Evolutionary conservation across 53 echinoderm and acorn worm genomes (phyloP), one percentile per base, ranked within the genome.

Genomic region (Pentamera pediparva): DNA sequence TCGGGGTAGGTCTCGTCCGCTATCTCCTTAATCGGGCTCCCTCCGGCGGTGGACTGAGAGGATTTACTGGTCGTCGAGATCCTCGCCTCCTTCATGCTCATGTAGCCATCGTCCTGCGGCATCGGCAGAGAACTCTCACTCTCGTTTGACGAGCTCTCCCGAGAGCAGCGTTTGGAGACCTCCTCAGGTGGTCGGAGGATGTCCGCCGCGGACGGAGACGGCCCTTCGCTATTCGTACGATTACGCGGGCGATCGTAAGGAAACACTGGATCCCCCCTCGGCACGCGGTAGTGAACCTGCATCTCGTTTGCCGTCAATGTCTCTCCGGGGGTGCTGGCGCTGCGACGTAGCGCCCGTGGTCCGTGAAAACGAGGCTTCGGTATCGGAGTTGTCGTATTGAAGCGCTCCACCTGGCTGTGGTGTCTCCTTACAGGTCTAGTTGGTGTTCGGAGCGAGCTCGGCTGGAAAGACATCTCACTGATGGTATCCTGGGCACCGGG

Each of bases 11-110:
- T 38, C 26, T 65, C 72, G 24, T 76, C 71, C 51, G 65, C 27
- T 59, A 45, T 70, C 38, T 70, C 61, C 33, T 43, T 76, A 8
- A 33, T 67, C 18, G 76, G 67, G 10, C 62, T 70, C 4, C 36
- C 73, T 15, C 54, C 71, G n/a, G n/a, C n/a, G n/a, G n/a, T n/a
- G 7, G 78, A 70, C 21, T 78, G 84, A 22, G 71, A 78, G 39
- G 45, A 22, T 49, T 79, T 88, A 60, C 92, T 85, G 10, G 79
- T 81, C 29, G 84, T 85, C 11, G 92, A 92, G 51, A 88, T 79
- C 40, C 85, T 72, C 3, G 85, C 85, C 58, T 92, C 92, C 67
- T 85, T 92, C 92, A 92, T 92, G 41, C 92, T 92, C 92, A 92
- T 92, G 70, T 92, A 92, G 1, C 92, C 92, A 59, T 92, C 92